A percentile compares a stretch with the other conserved stretches of the same genome.
Evolutionary conservation across 2,113 vertebrate genomes (phyloP).

Genomic region (Vulpes ferrilata): DNA sequence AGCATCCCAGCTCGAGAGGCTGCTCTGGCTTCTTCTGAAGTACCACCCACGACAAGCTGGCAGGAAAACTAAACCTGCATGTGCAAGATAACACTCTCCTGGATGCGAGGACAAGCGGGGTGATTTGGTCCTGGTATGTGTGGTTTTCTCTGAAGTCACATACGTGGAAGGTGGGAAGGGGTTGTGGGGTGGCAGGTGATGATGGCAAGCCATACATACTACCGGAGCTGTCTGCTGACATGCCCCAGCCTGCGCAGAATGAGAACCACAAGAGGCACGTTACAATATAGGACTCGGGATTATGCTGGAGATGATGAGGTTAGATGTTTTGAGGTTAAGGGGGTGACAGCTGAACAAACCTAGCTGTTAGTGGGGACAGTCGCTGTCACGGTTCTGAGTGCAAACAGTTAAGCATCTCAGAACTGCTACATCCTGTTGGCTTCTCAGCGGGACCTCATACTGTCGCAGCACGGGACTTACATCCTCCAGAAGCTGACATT

Average conservation of each 20-base stretch:
- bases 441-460: conserved; percentile 76
- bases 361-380: neutral
- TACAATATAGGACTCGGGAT: conserved; percentile 46
- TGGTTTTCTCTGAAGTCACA: neutral
- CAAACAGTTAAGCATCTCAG: conserved; percentile 83
- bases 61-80: conserved; percentile 11
- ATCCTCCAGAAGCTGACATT: conserved; percentile 82
- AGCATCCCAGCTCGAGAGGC: fast-evolving
- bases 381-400: neutral
- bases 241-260: conserved; percentile 67
- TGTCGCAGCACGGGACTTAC: conserved; percentile 71
- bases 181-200: neutral
- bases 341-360: neutral
- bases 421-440: conserved; percentile 77
- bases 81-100: conserved; percentile 47
- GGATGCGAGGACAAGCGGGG: neutral
- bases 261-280: conserved; percentile 61
- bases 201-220: neutral
- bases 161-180: neutral
- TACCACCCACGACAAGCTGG: neutral
- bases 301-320: conserved; percentile 49
- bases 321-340: conserved; percentile 61
- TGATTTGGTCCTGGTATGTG: neutral
- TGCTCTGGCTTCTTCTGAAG: conserved; percentile 4
- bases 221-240: conserved; percentile 67